These are phyloP conservation scores for Scelioninae gen. 2 DNA, from an alignment of 2,888 invertebrate species.

Conservation along the genomic window DNA sequence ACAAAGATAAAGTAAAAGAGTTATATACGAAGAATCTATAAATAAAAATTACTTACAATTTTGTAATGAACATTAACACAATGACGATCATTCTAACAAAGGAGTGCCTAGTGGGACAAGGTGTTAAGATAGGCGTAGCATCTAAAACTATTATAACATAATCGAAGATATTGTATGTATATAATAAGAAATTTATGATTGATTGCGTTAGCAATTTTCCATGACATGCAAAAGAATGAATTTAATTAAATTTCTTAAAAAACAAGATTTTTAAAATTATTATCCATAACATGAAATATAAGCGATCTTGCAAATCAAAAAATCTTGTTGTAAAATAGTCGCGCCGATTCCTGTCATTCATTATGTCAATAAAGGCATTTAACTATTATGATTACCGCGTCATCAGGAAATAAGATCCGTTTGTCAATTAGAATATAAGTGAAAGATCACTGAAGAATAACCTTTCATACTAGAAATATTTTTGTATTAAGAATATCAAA, in stretches of 20 bases:
- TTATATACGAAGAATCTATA: no score
- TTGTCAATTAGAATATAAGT: constrained; percentile 47
- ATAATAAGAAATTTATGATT: constrained; percentile 7
- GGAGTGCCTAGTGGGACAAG: constrained; percentile 43
- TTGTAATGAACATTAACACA: constrained; percentile 10
- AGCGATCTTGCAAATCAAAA: constrained; percentile 18
- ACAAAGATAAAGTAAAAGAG: no score
- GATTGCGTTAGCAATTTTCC: constrained; percentile 7
- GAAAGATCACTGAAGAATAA: constrained; percentile 35
- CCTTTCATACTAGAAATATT: constrained; percentile 31
- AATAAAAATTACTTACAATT: constrained; percentile 11
- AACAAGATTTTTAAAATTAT: no score
- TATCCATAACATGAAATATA: no score
- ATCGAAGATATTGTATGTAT: not conserved
- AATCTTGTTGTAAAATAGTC: constrained; percentile 47
- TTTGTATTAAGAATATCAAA: no score
- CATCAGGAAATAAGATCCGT: constrained; percentile 42
- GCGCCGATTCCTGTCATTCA: constrained; percentile 47
- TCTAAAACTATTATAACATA: constrained; percentile 7
- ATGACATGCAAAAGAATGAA: constrained; percentile 22
- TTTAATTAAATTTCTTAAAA: no score
- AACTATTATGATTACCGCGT: constrained; percentile 46
- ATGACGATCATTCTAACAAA: constrained; percentile 20
- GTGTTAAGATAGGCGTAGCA: no score
- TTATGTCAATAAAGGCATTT: constrained; percentile 47